phyloP scores from a whole-genome alignment of 2,888 invertebrate species.

The Heliothis peltigera region DNA sequence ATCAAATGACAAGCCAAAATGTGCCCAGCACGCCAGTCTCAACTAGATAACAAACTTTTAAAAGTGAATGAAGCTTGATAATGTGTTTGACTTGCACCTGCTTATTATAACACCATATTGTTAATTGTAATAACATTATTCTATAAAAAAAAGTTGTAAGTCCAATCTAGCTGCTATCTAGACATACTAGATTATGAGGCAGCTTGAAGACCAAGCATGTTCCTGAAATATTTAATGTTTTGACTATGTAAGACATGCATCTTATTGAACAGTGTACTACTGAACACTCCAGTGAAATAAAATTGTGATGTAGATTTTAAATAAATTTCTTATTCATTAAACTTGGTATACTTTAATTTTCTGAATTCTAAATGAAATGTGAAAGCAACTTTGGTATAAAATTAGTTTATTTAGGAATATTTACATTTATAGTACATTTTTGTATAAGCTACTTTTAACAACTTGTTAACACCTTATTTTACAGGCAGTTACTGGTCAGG shows the following conservation, averaged over 20 bases:
- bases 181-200: conserved; percentile 23
- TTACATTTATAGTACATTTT: conserved; percentile 34
- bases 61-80: too few species aligned
- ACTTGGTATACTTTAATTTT: neutral
- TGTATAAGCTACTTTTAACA: conserved; percentile 2
- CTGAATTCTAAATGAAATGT: conserved; percentile 33
- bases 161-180: conserved; percentile 13
- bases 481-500: too few species aligned
- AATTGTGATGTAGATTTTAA: conserved; percentile 22
- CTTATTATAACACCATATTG: neutral
- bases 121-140: neutral
- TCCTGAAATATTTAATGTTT: conserved; percentile 14
- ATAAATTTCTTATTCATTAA: conserved; percentile 30
- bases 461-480: neutral
- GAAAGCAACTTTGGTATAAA: conserved; percentile 33
- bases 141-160: neutral
- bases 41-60: too few species aligned
- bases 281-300: conserved; percentile 19
- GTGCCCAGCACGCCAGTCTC: too few species aligned
- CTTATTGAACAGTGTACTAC: conserved; percentile 26
- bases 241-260: conserved; percentile 3
- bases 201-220: conserved; percentile 12
- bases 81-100: neutral
- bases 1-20: too few species aligned
- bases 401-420: conserved; percentile 45